Evolutionary conservation across 2,888 invertebrate species (phyloP), one percentile per base, ranked within the genome.

Genomic region (Antitype chi): DNA sequence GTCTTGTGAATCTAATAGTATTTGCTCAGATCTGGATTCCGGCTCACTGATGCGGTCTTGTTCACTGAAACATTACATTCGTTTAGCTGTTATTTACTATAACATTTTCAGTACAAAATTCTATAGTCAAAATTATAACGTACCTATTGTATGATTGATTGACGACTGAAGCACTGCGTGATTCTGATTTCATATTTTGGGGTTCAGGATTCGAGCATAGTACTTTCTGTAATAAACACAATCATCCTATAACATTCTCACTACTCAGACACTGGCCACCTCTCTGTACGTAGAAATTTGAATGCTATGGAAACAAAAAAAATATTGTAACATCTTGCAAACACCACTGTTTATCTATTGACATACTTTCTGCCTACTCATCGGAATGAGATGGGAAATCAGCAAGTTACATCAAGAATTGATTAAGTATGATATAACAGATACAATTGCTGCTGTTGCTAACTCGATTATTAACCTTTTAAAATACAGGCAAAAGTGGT

Each of bases 131-230:
- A 57, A 25, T n/a, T 55, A 74, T 67, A 64, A 49, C 55, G 55
- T 87, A 95, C 96, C 96, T 96, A 82, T 95, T 95, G 80, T 96
- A 96, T 0, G 96, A 96, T 70, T 95, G 96, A 79, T 96, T 96
- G 15, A 94, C 92, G 17, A 95, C 90, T 8, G 96, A 95, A 28
- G 93, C 92, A 0, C 92, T 90, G 53, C 94, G 92, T 0, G 96
- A 95, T 76, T 94, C 94, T 5, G 92, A 84, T 78, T 95, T 95
- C 28, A 91, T 89, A 73, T 93, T 92, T 78, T 94, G 95, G 28
- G 87, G 88, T 78, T 95, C 96, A 20, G 92, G 78, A 28, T 90
- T 90, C 5, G 92, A 87, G 78, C 93, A 92, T 32, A 94, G 81
- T 0, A 94, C 93, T 85, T 95, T 94, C 95, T 96, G 92, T 13